phyloP scores from a whole-genome alignment of 92 coral and sea anemone species.

The Muricea muricata region DNA sequence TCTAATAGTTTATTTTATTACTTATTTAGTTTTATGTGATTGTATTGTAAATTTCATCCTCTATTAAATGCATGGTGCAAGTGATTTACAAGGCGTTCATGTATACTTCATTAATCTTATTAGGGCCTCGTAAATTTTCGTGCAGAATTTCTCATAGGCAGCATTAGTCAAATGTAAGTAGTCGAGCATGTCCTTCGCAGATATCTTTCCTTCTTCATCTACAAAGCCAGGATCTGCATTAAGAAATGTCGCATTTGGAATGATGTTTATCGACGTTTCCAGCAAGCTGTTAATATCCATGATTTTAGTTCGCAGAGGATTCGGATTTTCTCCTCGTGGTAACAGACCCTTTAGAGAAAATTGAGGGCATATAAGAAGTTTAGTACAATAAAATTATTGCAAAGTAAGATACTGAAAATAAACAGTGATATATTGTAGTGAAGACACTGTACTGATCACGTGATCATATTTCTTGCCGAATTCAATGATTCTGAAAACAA shows the following conservation, averaged over 20 bases:
- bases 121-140: constrained; percentile 74
- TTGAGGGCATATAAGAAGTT: not conserved
- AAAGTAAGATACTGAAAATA: too few species aligned
- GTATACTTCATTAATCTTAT: constrained; percentile 77
- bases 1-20: too few species aligned
- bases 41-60: too few species aligned
- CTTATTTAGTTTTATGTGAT: too few species aligned
- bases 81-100: too few species aligned
- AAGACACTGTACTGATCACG: too few species aligned
- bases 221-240: constrained; percentile 98
- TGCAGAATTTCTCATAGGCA: constrained; percentile 79
- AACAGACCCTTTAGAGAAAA: constrained; percentile 71
- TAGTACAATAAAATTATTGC: not conserved
- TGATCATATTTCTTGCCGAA: too few species aligned
- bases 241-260: constrained; percentile 81
- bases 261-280: constrained; percentile 64
- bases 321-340: constrained; percentile 94
- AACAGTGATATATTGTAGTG: too few species aligned
- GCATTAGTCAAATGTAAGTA: constrained; percentile 84
- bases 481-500: too few species aligned
- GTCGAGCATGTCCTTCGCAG: constrained; percentile 87
- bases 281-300: constrained; percentile 84
- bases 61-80: too few species aligned
- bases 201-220: constrained; percentile 75
- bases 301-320: constrained; percentile 88